Evolutionary conservation across 1,140 invertebrate species (phyloP).

Genomic region (Adoxophyes honmai): DNA sequence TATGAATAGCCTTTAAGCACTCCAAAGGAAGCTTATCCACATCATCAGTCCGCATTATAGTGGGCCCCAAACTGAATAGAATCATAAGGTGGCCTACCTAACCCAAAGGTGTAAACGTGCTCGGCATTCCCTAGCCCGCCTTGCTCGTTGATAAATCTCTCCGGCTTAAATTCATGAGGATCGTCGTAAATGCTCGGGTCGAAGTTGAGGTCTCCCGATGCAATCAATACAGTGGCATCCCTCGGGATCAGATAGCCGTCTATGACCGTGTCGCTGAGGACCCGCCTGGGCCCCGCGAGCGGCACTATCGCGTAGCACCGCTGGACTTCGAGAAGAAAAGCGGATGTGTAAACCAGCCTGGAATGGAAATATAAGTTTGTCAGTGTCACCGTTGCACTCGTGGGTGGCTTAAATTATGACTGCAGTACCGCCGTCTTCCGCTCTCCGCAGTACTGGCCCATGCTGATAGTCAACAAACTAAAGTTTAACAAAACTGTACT

Average conservation of each 20-base stretch:
- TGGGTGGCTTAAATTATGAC: no score
- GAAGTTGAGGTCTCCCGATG: constrained; percentile 80
- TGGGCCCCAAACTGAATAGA: constrained; percentile 13
- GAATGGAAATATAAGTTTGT: constrained; percentile 32
- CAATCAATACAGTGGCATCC: constrained; percentile 81
- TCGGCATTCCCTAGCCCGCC: constrained; percentile 74
- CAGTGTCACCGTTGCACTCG: no score
- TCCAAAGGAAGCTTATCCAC: constrained; percentile 7
- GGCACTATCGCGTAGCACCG: constrained; percentile 81
- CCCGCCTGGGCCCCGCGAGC: constrained; percentile 83
- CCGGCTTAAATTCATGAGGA: constrained; percentile 84
- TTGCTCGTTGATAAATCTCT: constrained; percentile 77
- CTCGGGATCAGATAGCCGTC: constrained; percentile 83
- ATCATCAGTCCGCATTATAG: constrained; percentile 15
- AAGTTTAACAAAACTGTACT: no score
- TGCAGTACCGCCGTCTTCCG: no score
- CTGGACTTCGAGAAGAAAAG: constrained; percentile 82
- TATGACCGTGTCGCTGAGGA: constrained; percentile 78
- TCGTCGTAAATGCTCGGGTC: constrained; percentile 81
- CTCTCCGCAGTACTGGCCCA: no score
- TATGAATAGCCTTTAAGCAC: constrained; percentile 14
- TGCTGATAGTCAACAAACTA: no score
- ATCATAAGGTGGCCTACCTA: constrained; percentile 74
- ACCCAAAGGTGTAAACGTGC: constrained; percentile 82
- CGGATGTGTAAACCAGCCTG: constrained; percentile 81